Percentiles rank a stretch among this genome's conserved stretches.
Conservation (phyloP, 2,888 invertebrate genomes). For the Scelioninae gen. 1 region DNA sequence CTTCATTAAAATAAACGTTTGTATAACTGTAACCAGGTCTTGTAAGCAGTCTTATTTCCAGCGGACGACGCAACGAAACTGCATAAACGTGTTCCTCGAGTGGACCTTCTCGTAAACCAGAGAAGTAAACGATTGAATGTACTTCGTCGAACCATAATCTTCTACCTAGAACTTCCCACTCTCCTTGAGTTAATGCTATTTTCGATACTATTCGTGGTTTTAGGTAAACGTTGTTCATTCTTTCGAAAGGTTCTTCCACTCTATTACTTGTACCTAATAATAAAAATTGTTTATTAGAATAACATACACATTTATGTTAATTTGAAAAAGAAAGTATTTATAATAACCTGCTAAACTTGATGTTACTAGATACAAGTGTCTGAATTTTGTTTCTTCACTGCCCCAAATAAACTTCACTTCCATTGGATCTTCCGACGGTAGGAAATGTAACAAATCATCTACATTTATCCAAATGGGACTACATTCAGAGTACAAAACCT, state of each 20-base stretch:
- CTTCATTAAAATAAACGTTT: slow-evolving; percentile 86
- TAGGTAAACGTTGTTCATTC: slow-evolving; percentile 85
- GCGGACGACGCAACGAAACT: slow-evolving; percentile 89
- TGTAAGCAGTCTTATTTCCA: slow-evolving; percentile 91
- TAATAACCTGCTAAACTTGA: slow-evolving; percentile 85
- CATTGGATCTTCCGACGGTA: slow-evolving; percentile 86
- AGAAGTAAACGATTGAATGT: slow-evolving; percentile 94
- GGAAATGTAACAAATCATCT: slow-evolving; percentile 94
- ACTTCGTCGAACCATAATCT: slow-evolving; percentile 94
- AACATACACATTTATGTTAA: too few species aligned
- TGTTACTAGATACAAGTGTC: slow-evolving; percentile 93
- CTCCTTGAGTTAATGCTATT: slow-evolving; percentile 92
- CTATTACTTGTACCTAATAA: slow-evolving; percentile 85
- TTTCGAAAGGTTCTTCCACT: slow-evolving; percentile 85
- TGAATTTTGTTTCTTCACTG: slow-evolving; percentile 94
- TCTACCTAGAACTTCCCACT: slow-evolving; percentile 96
- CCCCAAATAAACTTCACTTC: slow-evolving; percentile 93
- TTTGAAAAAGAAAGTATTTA: too few species aligned
- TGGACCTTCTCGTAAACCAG: slow-evolving; percentile 95
- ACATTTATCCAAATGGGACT: slow-evolving; percentile 96
- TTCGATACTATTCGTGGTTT: slow-evolving; percentile 89
- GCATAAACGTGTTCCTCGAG: slow-evolving; percentile 97
- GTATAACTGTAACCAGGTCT: slow-evolving; percentile 93
- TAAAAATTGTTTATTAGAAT: too few species aligned
- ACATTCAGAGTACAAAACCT: slow-evolving; percentile 87